Evolutionary conservation across 2,113 vertebrate species (phyloP).

Genomic region (Equus quagga): DNA sequence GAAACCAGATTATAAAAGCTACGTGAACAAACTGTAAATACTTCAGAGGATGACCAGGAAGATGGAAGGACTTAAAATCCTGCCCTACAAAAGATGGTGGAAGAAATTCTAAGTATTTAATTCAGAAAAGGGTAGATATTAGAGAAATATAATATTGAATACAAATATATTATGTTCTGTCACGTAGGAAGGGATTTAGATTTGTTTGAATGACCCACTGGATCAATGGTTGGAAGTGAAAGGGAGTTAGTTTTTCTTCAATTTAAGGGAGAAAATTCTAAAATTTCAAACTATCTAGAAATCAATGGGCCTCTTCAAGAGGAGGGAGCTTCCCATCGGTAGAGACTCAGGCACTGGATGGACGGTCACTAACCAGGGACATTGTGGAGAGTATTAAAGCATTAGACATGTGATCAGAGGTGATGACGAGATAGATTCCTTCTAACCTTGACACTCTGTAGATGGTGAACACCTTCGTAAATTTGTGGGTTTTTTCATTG

Average conservation of each 20-base stretch:
- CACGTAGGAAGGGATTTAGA: not conserved
- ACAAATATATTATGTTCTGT: not conserved
- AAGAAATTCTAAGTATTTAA: not conserved
- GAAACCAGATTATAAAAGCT: not conserved
- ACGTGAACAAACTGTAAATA: not conserved
- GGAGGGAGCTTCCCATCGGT: not conserved
- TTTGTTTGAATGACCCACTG: not conserved
- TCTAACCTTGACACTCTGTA: not conserved
- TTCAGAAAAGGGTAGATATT: not conserved
- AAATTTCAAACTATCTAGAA: not conserved
- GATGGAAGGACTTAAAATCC: not conserved
- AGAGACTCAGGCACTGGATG: not conserved
- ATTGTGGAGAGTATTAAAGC: not conserved
- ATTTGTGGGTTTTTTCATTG: not conserved
- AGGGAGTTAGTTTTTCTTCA: not conserved
- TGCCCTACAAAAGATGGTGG: not conserved
- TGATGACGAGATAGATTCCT: not conserved
- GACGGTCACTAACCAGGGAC: not conserved
- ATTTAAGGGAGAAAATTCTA: not conserved
- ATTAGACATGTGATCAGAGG: not conserved
- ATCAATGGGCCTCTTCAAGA: not conserved
- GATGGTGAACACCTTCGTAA: not conserved
- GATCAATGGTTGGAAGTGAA: not conserved
- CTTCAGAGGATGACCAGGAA: not conserved
- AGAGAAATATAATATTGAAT: not conserved